Conservation (phyloP, 2,113 vertebrate genomes). For the Myotis brandtii region DNA sequence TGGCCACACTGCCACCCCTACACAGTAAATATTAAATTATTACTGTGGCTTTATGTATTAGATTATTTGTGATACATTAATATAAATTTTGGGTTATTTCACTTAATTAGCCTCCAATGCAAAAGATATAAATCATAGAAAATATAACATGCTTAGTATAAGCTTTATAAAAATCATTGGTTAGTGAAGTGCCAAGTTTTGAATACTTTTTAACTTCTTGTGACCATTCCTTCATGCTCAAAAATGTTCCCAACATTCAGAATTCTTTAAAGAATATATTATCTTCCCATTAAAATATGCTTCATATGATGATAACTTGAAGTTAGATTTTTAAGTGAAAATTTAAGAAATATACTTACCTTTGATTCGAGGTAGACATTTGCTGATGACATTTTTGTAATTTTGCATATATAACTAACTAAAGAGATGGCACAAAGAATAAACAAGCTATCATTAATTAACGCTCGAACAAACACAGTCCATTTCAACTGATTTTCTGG, state of each 20-base stretch:
- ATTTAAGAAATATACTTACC: slow-evolving; percentile 84
- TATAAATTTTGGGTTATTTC: not conserved
- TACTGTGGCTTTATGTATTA: not conserved
- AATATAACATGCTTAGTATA: slow-evolving; percentile 24
- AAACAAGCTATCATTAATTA: slow-evolving; percentile 96
- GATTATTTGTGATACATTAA: not conserved
- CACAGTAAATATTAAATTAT: slow-evolving; percentile 11
- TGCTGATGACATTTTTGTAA: slow-evolving; percentile 97
- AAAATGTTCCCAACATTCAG: slow-evolving; percentile 20
- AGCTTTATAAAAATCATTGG: not conserved
- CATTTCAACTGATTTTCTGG: slow-evolving; percentile 88
- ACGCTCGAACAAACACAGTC: slow-evolving; percentile 90
- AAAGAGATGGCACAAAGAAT: slow-evolving; percentile 95
- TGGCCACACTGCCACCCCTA: not conserved
- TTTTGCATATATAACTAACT: slow-evolving; percentile 95
- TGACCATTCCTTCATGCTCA: slow-evolving; percentile 1
- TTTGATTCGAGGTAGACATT: slow-evolving; percentile 99
- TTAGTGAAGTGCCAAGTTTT: slow-evolving; percentile 31
- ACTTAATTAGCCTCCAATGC: not conserved
- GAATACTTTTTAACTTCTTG: slow-evolving; percentile 41
- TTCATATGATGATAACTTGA: slow-evolving; percentile 11
- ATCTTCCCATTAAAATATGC: slow-evolving; percentile 53
- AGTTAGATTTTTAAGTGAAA: slow-evolving; percentile 59
- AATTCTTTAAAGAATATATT: not conserved
- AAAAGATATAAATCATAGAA: slow-evolving; percentile 18